Evolutionary conservation across 2,888 invertebrate genomes (phyloP), one percentile per base, ranked within the genome.

Genomic region (Pantelozetes paolii): DNA sequence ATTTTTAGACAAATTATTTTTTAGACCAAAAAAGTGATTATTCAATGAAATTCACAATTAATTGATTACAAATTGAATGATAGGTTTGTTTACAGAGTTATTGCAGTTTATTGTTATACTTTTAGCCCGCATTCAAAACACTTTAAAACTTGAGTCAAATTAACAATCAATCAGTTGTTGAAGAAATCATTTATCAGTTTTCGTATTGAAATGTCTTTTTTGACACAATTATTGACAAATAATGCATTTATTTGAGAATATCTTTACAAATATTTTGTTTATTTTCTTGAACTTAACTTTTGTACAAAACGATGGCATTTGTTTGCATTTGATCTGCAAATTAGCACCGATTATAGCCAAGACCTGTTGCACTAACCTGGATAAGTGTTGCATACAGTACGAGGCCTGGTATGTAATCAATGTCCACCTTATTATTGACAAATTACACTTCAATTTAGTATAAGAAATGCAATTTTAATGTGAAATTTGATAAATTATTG

Each of bases 301-400:
- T 8, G 13, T 28, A 26, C 20, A 59, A 30, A 59, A 15, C 13
- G 26, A 26, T 28, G 59, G 28, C 30, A 26, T 59, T 1, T 59
- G 59, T 59, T 28, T 59, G 30, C 28, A 15, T 3, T 2, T 59
- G 30, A 59, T 59, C 26, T 59, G 59, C 18, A 59, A 59, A 59
- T 59, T 59, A 5, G 59, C 28, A 15, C 13, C 59, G 18, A 2
- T 59, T 8, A 1, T 59, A 59, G 26, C 59, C 28, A 59, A 28
- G 59, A 59, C 28, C 30, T 59, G 59, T 28, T 59, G 59, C 59
- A 59, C 59, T 18, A 59, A 59, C 30, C 59, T 59, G 26, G 30
- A 59, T 28, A 18, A 28, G 28, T 59, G 59, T 18, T 59, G 59
- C 28, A 15, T 15, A 28, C 59, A 59, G 30, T 59, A 28, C 13